Evolutionary conservation across 1,140 invertebrate species (phyloP).

Genomic region (Pseudomyrmex dendroicus): DNA sequence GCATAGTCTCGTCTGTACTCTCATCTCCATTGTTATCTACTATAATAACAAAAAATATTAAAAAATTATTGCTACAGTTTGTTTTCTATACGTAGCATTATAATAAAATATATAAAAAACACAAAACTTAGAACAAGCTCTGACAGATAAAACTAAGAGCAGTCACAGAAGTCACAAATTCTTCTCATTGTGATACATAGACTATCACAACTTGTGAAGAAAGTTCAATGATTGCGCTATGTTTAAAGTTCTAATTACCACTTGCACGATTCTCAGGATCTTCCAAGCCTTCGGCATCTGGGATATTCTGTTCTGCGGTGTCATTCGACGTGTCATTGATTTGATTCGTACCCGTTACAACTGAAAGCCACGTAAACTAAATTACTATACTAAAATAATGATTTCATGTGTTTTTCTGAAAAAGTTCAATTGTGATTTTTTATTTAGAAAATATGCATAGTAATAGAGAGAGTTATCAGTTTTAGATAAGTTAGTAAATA

Average conservation of each 20-base stretch:
- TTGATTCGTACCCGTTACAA: slow-evolving; percentile 60
- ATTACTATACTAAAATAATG: slow-evolving; percentile 67
- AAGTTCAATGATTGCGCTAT: neutral
- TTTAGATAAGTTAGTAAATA: no score
- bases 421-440: slow-evolving; percentile 50
- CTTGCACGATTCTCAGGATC: slow-evolving; percentile 49
- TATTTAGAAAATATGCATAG: slow-evolving; percentile 11
- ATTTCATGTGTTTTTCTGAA: slow-evolving; percentile 42
- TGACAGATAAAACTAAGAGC: no score
- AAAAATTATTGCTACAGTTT: slow-evolving; percentile 9
- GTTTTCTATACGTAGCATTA: neutral
- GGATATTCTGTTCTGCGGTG: neutral
- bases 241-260: slow-evolving; percentile 52
- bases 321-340: slow-evolving; percentile 48
- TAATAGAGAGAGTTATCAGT: slow-evolving; percentile 4
- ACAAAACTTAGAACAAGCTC: no score
- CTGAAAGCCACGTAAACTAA: slow-evolving; percentile 71
- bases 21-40: slow-evolving; percentile 53
- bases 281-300: slow-evolving; percentile 2
- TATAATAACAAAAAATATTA: slow-evolving; percentile 28
- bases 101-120: neutral
- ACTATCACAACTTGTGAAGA: neutral
- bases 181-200: neutral
- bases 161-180: neutral
- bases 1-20: slow-evolving; percentile 21